These are phyloP conservation scores for Apoda limacodes DNA, from an alignment of 2,888 invertebrate species.

Conservation along the genomic window DNA sequence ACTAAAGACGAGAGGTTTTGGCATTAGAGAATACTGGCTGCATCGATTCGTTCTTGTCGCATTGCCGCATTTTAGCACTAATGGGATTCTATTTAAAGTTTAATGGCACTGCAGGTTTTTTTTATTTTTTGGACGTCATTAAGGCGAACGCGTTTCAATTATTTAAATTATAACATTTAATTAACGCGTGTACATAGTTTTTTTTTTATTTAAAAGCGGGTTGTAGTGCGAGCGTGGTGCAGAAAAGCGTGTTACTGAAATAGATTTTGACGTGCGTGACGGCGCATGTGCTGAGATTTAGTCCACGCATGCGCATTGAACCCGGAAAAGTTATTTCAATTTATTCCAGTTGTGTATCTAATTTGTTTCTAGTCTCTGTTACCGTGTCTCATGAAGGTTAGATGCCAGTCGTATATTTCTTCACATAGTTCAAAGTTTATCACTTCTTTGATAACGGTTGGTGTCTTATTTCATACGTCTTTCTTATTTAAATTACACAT, in stretches of 20 bases:
- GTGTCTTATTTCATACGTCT: no score
- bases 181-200: constrained; percentile 17
- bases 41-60: constrained; percentile 40
- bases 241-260: constrained; percentile 49
- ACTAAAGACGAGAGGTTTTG: constrained; percentile 39
- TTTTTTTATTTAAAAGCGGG: constrained; percentile 21
- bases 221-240: constrained; percentile 25
- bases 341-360: no score
- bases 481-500: no score
- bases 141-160: no score
- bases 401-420: no score
- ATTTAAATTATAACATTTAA: constrained; percentile 6
- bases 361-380: no score
- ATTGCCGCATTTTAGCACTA: constrained; percentile 44
- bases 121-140: no score
- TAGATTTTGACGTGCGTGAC: constrained; percentile 51
- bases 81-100: constrained; percentile 19
- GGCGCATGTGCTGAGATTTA: constrained; percentile 36
- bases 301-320: constrained; percentile 49
- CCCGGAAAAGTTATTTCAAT: no score
- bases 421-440: no score
- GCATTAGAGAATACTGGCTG: constrained; percentile 34
- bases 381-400: no score
- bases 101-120: constrained; percentile 12
- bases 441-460: no score